Evolutionary conservation across 1,140 invertebrate species (phyloP).

Genomic region (Spodoptera litura): DNA sequence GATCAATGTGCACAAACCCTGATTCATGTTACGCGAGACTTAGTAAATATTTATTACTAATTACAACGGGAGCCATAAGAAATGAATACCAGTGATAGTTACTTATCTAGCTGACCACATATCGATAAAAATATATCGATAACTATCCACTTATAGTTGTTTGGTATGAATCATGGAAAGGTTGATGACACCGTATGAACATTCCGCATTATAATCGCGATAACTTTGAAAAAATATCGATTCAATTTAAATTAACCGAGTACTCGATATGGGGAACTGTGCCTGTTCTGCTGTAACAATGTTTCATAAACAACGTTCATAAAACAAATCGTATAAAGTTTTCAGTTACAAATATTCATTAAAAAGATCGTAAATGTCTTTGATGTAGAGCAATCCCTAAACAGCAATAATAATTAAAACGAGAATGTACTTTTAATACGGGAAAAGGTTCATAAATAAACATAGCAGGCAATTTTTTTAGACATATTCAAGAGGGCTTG

Average conservation of each 20-base stretch:
- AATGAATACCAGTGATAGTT: conserved; percentile 1
- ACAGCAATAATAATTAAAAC: no score
- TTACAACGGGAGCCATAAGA: conserved; percentile 25
- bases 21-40: conserved; percentile 6
- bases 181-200: conserved; percentile 25
- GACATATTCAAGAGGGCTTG: no score
- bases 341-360: neutral
- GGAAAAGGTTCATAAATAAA: no score
- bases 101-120: neutral
- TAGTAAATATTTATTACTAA: conserved; percentile 33
- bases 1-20: neutral
- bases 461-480: no score
- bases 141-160: conserved; percentile 7
- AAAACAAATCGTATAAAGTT: neutral
- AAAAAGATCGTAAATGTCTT: neutral
- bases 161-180: conserved; percentile 18
- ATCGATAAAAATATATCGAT: conserved; percentile 23
- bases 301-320: neutral
- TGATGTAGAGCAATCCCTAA: no score
- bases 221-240: conserved; percentile 34
- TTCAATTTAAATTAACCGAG: conserved; percentile 42
- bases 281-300: neutral
- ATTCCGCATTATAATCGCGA: conserved; percentile 33
- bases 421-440: no score
- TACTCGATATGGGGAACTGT: conserved; percentile 14